These are phyloP conservation scores for Melipona beecheii DNA, from an alignment of 2,888 invertebrate species.

Conservation along the genomic window DNA sequence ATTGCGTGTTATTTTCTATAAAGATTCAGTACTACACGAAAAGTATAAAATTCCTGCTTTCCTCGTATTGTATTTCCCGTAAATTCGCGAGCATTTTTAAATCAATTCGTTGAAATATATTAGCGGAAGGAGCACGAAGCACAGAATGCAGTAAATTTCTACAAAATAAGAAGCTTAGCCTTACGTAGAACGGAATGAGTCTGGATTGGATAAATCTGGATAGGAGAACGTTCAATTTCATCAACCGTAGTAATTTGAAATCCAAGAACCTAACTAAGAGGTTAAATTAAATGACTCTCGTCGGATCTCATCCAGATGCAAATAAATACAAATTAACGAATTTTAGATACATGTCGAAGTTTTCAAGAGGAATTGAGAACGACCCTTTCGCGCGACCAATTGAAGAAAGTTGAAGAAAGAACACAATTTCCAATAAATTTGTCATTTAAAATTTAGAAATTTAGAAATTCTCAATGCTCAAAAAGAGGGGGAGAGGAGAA, in stretches of 20 bases:
- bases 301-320: not conserved
- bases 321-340: not conserved
- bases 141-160: not conserved
- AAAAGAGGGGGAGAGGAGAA: not conserved
- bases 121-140: not conserved
- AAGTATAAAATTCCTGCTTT: no score
- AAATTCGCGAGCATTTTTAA: not conserved
- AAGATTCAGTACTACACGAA: not conserved
- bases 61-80: not conserved
- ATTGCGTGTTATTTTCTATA: fast-evolving
- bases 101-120: not conserved
- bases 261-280: not conserved
- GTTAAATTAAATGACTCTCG: not conserved
- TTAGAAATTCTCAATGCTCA: not conserved
- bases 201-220: not conserved
- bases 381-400: not conserved
- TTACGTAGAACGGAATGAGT: not conserved
- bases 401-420: not conserved
- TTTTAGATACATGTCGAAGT: not conserved
- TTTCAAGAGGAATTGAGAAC: not conserved
- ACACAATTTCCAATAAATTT: no score
- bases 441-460: not conserved
- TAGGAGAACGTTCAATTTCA: not conserved
- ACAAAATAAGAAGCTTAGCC: not conserved
- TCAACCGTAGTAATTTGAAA: not conserved